Conservation (phyloP, 2,113 vertebrate genomes). For the Chroicocephalus ridibundus region DNA sequence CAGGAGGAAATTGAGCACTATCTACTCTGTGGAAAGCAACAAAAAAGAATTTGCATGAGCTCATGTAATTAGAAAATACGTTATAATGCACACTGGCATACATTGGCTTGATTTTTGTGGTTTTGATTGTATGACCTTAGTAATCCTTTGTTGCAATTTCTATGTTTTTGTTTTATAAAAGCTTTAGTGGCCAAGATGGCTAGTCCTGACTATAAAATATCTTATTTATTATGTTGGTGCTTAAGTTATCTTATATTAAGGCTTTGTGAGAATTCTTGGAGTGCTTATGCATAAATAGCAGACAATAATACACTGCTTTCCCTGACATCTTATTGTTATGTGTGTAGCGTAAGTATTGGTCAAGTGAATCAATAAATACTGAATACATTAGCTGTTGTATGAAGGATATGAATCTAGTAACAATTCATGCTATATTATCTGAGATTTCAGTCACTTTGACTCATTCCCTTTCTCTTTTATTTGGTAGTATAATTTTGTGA, state of each 20-base stretch:
- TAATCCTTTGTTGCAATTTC: background rate
- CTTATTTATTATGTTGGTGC: background rate
- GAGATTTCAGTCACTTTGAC: background rate
- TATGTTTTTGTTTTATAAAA: background rate
- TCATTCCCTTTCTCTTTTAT: background rate
- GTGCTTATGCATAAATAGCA: background rate
- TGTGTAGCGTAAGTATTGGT: background rate
- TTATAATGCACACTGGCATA: background rate
- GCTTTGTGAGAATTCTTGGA: background rate
- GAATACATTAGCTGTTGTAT: background rate
- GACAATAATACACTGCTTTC: slow-evolving; percentile 3
- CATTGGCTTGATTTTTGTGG: background rate
- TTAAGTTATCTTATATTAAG: background rate
- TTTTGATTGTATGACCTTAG: background rate
- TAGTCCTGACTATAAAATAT: background rate
- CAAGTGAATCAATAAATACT: slow-evolving; percentile 36
- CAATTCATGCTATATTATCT: background rate
- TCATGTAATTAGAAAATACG: background rate
- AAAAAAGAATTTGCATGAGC: background rate
- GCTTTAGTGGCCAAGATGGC: background rate
- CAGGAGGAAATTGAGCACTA: background rate
- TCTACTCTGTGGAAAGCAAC: background rate
- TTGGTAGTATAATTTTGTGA: background rate
- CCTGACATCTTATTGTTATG: background rate
- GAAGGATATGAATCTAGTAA: background rate